Base-by-base conservation (phyloP, 2,797 vertebrate genomes). In the Coendou prehensilis region DNA sequence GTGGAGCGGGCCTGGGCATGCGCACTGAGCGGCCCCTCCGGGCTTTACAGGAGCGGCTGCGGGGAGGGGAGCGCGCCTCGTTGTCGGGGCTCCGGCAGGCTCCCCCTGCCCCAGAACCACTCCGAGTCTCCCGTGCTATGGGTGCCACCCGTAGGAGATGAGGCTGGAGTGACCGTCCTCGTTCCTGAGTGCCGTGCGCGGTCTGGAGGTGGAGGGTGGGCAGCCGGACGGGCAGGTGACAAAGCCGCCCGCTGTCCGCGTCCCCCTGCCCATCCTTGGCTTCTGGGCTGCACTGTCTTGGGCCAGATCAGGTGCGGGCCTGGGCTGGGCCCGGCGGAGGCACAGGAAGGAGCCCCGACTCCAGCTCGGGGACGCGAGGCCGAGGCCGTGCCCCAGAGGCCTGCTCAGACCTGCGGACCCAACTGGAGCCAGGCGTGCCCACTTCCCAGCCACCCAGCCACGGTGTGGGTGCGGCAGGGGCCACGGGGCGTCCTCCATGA, bases 151-250 rank as follows among this genome's bases (percentile, higher is more conserved):
- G 8, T 23, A 13, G 2, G 64, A 23, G 52, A 9, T 3, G 1
- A 52, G 37, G 69, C 56, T 41, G 54, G 79, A 71, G 7, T 13
- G 11, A 15, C 2, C 1, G 13, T 8, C 41, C 23, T 6, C 20
- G 17, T 6, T 9, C 57, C 7, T 45, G 33, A 1, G 13, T 10
- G 47, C 69, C 1, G 7, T 1, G 33, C 52, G 67, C 0, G 1
- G 33, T 22, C 33, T 15, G 47, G 3, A 45, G 50, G 47, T 33
- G 59, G 57, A 45, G n/a, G 69, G 47, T 15, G 28, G 61, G 0
- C 11, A 10, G 22, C 2, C 4, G 45, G 41, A 15, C 20, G 18
- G 4, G 22, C 45, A 3, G 41, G 17, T 15, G 22, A 0, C 9
- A 9, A 20, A 47, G 15, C 13, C 56, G 5, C 47, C 18, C 57